Percentiles rank a stretch among this genome's conserved stretches.
Conservation (phyloP, 2,797 vertebrate species). For the Darevskia mixta region DNA sequence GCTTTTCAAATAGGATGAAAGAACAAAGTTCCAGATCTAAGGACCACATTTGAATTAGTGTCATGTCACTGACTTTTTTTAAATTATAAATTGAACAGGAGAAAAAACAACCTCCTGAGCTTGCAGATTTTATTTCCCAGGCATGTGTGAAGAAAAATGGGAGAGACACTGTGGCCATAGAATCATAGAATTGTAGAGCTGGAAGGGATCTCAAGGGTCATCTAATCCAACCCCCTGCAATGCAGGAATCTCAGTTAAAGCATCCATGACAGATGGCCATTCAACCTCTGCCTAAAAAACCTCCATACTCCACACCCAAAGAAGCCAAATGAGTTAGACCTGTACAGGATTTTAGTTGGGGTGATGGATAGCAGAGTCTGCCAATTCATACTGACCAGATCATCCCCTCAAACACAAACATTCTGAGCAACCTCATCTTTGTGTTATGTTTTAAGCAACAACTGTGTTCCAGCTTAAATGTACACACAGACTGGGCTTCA, state of each 20-base stretch:
- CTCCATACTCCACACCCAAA: no score
- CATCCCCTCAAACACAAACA: neutral
- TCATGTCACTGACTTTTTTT: slow-evolving; percentile 18
- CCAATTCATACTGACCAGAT: neutral
- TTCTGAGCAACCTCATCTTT: neutral
- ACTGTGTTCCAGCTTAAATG: neutral
- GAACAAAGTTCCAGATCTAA: neutral
- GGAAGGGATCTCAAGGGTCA: no score
- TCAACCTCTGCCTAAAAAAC: no score
- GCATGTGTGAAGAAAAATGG: neutral
- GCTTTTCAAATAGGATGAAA: slow-evolving; percentile 1
- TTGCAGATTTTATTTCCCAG: slow-evolving; percentile 4
- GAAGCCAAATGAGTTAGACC: neutral
- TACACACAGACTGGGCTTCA: neutral
- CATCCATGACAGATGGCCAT: no score
- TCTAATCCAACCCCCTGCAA: no score
- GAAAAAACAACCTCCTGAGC: neutral
- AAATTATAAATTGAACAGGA: slow-evolving; percentile 3
- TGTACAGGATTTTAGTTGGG: neutral
- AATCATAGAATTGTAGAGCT: no score
- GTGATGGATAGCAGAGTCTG: neutral
- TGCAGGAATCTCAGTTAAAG: no score
- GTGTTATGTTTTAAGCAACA: slow-evolving; percentile 19
- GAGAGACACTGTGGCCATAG: neutral
- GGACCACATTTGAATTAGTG: slow-evolving; percentile 9